A percentile compares a stretch with the other conserved stretches of the same genome.
These are phyloP conservation scores for Buteo buteo DNA, from an alignment of 2,113 vertebrate genomes.

Conservation along the genomic window DNA sequence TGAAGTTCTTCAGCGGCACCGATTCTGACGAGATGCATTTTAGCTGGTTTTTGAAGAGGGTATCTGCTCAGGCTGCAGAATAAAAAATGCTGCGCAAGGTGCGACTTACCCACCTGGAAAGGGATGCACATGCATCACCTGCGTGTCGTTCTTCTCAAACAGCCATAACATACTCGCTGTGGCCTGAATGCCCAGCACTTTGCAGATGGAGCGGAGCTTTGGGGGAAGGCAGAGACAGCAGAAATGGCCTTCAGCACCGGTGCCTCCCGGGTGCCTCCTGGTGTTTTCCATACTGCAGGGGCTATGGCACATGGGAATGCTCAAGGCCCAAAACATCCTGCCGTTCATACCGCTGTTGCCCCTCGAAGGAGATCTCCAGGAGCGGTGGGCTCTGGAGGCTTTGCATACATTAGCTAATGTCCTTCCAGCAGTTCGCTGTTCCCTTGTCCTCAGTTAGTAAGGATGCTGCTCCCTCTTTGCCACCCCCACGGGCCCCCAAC, in stretches of 20 bases:
- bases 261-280: not conserved
- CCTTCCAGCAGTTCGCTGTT: not conserved
- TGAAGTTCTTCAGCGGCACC: not conserved
- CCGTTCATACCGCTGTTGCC: not conserved
- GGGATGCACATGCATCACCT: not conserved
- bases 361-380: not conserved
- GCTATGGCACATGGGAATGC: not conserved
- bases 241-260: not conserved
- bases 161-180: not conserved
- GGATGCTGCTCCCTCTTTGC: not conserved
- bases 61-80: not conserved
- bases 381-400: not conserved
- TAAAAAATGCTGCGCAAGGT: not conserved
- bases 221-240: not conserved
- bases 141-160: fast-evolving
- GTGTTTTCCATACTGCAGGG: not conserved
- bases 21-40: not conserved
- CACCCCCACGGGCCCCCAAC: not conserved
- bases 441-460: not conserved
- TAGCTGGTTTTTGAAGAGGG: not conserved
- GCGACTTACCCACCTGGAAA: not conserved
- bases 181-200: not conserved
- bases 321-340: not conserved
- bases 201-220: not conserved
- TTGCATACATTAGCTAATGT: not conserved